phyloP scores from a whole-genome alignment of 1,140 invertebrate genomes.

The Caenorhabditis inopinata region DNA sequence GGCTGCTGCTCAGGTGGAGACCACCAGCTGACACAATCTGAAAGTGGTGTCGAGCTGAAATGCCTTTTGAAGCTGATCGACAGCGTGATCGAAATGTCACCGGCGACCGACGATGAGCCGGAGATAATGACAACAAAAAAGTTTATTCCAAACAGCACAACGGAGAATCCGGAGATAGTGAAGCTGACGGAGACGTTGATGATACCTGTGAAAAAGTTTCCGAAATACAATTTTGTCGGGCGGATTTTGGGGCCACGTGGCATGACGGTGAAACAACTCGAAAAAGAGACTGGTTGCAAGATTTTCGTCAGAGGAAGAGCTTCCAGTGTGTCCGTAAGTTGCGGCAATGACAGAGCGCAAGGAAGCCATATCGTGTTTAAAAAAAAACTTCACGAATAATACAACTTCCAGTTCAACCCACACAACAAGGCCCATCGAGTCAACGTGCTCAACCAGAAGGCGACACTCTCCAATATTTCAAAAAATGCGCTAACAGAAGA shows the following conservation, averaged over 20 bases:
- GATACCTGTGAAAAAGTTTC: constrained; percentile 68
- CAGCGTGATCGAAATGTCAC: not conserved
- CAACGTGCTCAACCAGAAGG: not conserved
- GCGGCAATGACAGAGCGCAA: too few relatives aligned
- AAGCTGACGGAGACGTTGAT: not conserved
- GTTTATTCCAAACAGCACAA: too few relatives aligned
- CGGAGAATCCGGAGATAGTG: not conserved
- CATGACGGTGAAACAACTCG: constrained; percentile 98
- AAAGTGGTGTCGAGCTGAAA: constrained; percentile 14
- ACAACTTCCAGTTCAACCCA: not conserved
- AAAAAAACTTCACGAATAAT: not conserved
- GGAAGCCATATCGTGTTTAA: too few relatives aligned
- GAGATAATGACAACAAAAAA: too few relatives aligned
- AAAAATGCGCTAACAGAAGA: not conserved
- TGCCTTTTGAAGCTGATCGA: not conserved
- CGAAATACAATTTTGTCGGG: constrained; percentile 98
- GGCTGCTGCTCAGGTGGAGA: too few relatives aligned
- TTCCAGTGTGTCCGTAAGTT: constrained; percentile 99
- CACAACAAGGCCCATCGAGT: not conserved
- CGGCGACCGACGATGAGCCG: not conserved
- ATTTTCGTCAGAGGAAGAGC: constrained; percentile 99
- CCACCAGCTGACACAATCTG: not conserved
- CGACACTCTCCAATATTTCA: not conserved
- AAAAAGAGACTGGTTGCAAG: constrained; percentile 99
- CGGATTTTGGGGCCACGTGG: constrained; percentile 96